Percentiles rank a stretch among this genome's conserved stretches.
Evolutionary conservation across 37 sponge, comb jelly and placozoan species (phyloP).

Genomic region (Agelas oroides): DNA sequence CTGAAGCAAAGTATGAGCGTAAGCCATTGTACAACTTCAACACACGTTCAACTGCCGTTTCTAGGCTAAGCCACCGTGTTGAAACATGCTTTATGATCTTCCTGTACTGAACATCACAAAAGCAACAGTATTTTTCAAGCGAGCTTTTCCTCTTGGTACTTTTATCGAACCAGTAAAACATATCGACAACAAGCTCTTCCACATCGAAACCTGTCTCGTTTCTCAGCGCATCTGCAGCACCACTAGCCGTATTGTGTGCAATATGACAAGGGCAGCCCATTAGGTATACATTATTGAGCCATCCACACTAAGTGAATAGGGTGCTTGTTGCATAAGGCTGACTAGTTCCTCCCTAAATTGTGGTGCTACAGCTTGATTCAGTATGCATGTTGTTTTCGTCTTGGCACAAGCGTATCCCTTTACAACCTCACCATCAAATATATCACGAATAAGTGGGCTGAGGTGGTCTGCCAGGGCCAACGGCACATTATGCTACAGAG

Average conservation of each 20-base stretch:
- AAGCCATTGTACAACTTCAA: slow-evolving; percentile 38
- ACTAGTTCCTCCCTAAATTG: slow-evolving; percentile 25
- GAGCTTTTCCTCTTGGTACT: slow-evolving; percentile 50
- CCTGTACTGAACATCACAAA: slow-evolving; percentile 60
- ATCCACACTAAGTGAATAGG: slow-evolving; percentile 45
- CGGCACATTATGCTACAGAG: no score
- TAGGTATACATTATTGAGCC: slow-evolving; percentile 27
- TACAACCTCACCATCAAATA: slow-evolving; percentile 48
- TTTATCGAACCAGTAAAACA: slow-evolving; percentile 61
- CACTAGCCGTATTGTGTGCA: slow-evolving; percentile 43
- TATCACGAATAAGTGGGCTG: no score
- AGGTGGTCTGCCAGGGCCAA: no score
- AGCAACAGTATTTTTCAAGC: slow-evolving; percentile 44
- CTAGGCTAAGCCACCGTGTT: slow-evolving; percentile 70
- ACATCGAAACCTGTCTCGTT: slow-evolving; percentile 21
- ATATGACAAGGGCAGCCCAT: slow-evolving; percentile 67
- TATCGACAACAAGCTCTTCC: slow-evolving; percentile 61
- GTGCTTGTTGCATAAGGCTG: slow-evolving; percentile 34
- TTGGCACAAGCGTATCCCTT: slow-evolving; percentile 44
- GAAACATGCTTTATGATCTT: slow-evolving; percentile 60
- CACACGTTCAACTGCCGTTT: slow-evolving; percentile 18
- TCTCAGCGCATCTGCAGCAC: slow-evolving; percentile 29
- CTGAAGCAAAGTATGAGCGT: slow-evolving; percentile 62
- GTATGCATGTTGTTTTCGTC: slow-evolving; percentile 74
- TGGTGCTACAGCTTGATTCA: slow-evolving; percentile 62